Conservation (phyloP, 2,797 vertebrate species). For the Poeciliopsis turneri region DNA sequence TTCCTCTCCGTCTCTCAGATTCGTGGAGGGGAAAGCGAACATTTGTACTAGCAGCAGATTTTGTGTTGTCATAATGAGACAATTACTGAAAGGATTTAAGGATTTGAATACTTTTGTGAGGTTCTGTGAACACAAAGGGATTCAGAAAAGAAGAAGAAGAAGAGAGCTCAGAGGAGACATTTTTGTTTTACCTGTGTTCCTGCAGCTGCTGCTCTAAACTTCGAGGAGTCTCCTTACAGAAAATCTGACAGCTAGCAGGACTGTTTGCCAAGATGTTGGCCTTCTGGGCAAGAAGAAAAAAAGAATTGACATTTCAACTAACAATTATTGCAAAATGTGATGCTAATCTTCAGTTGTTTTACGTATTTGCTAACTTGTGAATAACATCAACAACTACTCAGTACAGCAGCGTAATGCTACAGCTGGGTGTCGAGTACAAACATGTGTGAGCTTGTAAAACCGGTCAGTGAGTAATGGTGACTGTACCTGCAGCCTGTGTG, state of each 20-base stretch:
- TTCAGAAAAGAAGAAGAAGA: background rate
- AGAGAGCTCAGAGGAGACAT: background rate
- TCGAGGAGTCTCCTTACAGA: constrained; percentile 92
- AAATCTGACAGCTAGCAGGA: constrained; percentile 91
- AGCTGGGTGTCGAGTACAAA: constrained; percentile 3
- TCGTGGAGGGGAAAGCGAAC: background rate
- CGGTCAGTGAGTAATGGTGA: constrained; percentile 22
- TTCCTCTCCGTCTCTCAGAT: background rate
- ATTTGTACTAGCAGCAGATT: background rate
- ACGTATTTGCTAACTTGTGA: constrained; percentile 20
- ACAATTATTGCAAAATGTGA: constrained; percentile 30
- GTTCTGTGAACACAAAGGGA: background rate
- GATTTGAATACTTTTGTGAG: background rate
- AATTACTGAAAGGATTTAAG: background rate
- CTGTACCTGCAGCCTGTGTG: constrained; percentile 91
- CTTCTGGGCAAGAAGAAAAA: constrained; percentile 77
- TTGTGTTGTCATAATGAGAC: background rate
- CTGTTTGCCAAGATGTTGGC: constrained; percentile 86
- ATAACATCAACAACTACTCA: constrained; percentile 13
- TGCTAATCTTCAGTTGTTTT: constrained; percentile 6
- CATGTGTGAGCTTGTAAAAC: background rate
- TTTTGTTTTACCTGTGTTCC: constrained; percentile 89
- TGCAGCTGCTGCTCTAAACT: constrained; percentile 97
- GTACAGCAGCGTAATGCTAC: background rate
- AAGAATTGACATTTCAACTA: constrained; percentile 43